A percentile compares a stretch with the other conserved stretches of the same genome.
Evolutionary conservation across 2,797 vertebrate species (phyloP).

Genomic region (Danio aesculapii): DNA sequence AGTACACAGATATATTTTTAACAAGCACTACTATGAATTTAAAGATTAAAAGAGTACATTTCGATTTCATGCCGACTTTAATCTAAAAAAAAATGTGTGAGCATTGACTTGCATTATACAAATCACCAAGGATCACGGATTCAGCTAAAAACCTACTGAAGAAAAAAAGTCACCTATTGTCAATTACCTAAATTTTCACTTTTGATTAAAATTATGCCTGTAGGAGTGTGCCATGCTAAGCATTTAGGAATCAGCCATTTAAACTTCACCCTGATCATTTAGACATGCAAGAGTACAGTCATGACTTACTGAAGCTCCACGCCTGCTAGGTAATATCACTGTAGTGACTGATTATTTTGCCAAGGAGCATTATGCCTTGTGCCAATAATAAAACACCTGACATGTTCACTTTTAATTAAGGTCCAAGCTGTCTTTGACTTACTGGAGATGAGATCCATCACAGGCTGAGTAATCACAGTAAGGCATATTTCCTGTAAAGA

Average conservation of each 20-base stretch:
- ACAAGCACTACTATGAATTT: too few relatives aligned
- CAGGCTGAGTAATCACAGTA: constrained; percentile 68
- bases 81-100: too few relatives aligned
- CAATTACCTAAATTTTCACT: too few relatives aligned
- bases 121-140: too few relatives aligned
- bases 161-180: too few relatives aligned
- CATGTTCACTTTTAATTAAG: constrained; percentile 43
- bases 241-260: background rate
- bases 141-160: too few relatives aligned
- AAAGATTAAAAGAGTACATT: too few relatives aligned
- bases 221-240: too few relatives aligned
- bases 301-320: background rate
- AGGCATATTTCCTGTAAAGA: constrained; percentile 80
- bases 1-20: too few relatives aligned
- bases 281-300: background rate
- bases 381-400: background rate
- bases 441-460: constrained; percentile 41
- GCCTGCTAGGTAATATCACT: constrained; percentile 17
- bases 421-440: constrained; percentile 24
- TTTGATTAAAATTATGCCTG: too few relatives aligned
- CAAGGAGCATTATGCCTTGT: background rate
- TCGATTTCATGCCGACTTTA: too few relatives aligned
- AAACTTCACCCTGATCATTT: background rate
- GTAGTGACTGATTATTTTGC: background rate
- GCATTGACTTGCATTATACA: too few relatives aligned